A percentile compares a stretch with the other conserved stretches of the same genome.
Evolutionary conservation across 2,888 invertebrate species (phyloP).

Genomic region (Drosophila atripex): DNA sequence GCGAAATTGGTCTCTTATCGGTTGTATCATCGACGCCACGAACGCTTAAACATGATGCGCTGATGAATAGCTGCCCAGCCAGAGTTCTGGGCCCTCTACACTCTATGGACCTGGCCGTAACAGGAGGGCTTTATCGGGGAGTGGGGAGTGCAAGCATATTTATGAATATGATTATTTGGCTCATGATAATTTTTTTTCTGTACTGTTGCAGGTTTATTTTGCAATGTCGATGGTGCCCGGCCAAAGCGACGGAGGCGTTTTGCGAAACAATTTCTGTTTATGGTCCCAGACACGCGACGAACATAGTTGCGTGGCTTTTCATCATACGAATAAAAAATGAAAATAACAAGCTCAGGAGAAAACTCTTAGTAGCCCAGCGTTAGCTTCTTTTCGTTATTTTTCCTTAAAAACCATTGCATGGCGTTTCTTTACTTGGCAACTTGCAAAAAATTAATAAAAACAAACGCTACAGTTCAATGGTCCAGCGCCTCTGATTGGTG

Average conservation of each 20-base stretch:
- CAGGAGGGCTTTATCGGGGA: constrained; percentile 4
- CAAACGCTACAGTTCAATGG: constrained; percentile 24
- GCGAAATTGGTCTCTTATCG: constrained; percentile 82
- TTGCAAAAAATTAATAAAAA: constrained; percentile 21
- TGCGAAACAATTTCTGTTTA: constrained; percentile 78
- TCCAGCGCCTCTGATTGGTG: constrained; percentile 26
- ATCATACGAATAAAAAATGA: constrained; percentile 48
- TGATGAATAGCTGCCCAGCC: constrained; percentile 75
- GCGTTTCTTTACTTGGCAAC: constrained; percentile 6
- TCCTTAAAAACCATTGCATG: constrained; percentile 19
- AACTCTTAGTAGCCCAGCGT: constrained; percentile 28
- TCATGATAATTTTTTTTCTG: constrained; percentile 76
- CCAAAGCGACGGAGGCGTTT: constrained; percentile 79
- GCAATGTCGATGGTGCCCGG: constrained; percentile 62
- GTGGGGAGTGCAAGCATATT: constrained; percentile 55
- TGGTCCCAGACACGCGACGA: constrained; percentile 77
- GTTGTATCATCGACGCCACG: constrained; percentile 78
- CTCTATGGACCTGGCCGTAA: neutral
- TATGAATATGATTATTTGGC: constrained; percentile 79
- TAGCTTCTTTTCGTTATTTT: neutral
- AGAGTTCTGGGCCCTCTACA: constrained; percentile 5
- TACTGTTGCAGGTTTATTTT: constrained; percentile 53
- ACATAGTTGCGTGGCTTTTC: constrained; percentile 62
- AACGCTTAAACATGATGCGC: constrained; percentile 76
- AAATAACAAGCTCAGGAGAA: constrained; percentile 36